Evolutionary conservation across 2,888 invertebrate species (phyloP), one percentile per base, ranked within the genome.

Genomic region (Metopia argyrocephala): DNA sequence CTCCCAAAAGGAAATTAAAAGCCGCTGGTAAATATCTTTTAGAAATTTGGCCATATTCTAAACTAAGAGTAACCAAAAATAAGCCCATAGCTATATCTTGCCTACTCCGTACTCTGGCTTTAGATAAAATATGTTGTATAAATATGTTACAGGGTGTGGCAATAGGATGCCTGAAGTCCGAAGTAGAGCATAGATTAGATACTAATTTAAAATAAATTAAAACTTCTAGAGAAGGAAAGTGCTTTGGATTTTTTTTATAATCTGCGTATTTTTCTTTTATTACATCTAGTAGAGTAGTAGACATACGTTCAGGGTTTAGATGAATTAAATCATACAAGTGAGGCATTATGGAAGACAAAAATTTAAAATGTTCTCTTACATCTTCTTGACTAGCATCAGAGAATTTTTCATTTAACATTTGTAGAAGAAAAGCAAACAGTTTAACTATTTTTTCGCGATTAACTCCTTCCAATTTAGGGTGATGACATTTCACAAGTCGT

Each of bases 101-200:
- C 0, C 93, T 92, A 9, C 92, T 92, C 85, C 92, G 93, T 21
- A 96, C 93, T 84, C 92, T 92, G 68, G 94, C 93, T 85, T 92
- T 91, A 2, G 92, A 92, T 85, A 96, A 89, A 86, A 97, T 94
- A 89, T 97, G 95, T 48, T 95, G 93, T 91, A 98, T 95, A 85
- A 97, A 96, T 82, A 96, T 91, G 84, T 96, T 91, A 84, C 92
- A 92, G n/a, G 97, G 97, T 15, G 96, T 96, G n/a, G 95, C 95
- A 3, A 98, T 93, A 0, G 94, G 94, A 92, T 98, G 98, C 50
- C 94, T 92, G 88, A 95, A 96, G 91, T 98, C 98, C 0, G 98
- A 97, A 0, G 97, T 94, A 0, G 98, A 95, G 90, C 96, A 98
- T 69, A 98, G 88, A 54, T 95, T 90, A 6, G 95, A 94, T n/a